Evolutionary conservation across 2,797 vertebrate species (phyloP).

Genomic region (Pelobates cultripes): DNA sequence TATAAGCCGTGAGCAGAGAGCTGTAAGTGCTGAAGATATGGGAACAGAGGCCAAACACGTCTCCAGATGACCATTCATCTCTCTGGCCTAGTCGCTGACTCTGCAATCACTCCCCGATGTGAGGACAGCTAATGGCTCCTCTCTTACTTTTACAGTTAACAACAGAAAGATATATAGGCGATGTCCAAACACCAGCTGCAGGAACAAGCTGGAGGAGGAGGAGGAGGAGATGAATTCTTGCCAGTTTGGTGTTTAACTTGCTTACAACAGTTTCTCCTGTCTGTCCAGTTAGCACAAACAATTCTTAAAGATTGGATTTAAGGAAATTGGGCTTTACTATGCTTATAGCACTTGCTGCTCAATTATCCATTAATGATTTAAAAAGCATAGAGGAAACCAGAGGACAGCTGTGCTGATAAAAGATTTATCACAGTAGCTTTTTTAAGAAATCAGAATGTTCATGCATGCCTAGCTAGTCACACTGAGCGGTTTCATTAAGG

Average conservation of each 20-base stretch:
- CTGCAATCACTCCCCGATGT: slow-evolving; percentile 52
- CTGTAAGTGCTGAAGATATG: slow-evolving; percentile 49
- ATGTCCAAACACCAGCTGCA: slow-evolving; percentile 18
- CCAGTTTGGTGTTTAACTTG: background rate
- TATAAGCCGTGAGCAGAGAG: slow-evolving; percentile 38
- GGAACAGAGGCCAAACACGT: slow-evolving; percentile 48
- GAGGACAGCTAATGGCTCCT: slow-evolving; percentile 52
- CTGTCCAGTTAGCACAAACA: background rate
- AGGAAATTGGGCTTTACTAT: background rate
- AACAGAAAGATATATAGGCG: slow-evolving; percentile 51
- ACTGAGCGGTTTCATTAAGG: too few species aligned
- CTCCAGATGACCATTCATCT: slow-evolving; percentile 53
- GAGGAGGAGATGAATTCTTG: slow-evolving; percentile 38
- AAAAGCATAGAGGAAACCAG: background rate
- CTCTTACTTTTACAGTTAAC: slow-evolving; percentile 50
- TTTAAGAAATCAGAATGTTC: too few species aligned
- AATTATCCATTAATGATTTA: background rate
- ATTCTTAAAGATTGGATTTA: background rate
- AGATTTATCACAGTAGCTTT: background rate
- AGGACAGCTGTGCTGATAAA: background rate
- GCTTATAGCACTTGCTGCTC: background rate
- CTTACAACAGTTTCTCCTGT: background rate
- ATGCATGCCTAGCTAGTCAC: too few species aligned
- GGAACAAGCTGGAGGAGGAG: slow-evolving; percentile 7
- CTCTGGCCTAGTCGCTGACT: slow-evolving; percentile 51